Evolutionary conservation across 2,797 vertebrate genomes (phyloP), one percentile per base, ranked within the genome.

Genomic region (Melanotaenia trifasciata): DNA sequence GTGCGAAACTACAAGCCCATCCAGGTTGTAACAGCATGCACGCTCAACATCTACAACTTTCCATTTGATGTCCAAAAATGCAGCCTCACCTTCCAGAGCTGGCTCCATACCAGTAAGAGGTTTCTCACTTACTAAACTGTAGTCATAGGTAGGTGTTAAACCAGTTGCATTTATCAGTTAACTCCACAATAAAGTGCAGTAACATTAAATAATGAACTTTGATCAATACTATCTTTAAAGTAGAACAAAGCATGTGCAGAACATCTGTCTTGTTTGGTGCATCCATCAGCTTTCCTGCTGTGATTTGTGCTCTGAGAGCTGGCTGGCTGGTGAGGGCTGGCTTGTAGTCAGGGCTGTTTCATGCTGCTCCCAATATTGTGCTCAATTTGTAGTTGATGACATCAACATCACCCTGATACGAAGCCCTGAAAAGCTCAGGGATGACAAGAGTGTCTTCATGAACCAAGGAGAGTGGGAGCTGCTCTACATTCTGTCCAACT

Each of bases 401-500:
- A 96, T 99, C 93, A 99, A 99, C 94, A 95, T 99, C 89, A 96
- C 96, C 2, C 90, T 99, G 89, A 96, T 96, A 95, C 92, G 98
- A 72, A 95, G 90, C 75, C 95, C 96, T 0, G 96, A 99, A 74
- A 94, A 95, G 74, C 95, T 99, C 81, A 95, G 94, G 80, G 90
- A 94, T 0, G 97, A 99, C 90, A 95, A 94, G 77, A 96, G 90
- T 0, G 84, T 98, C 84, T 99, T 99, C 95, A 97, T 98, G 96
- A 99, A 98, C 93, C 96, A 98, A 82, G 97, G 98, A 1, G 98
- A 99, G 87, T 99, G 98, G 98, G 98, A 99, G 90, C 93, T 99
- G 53, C 95, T 99, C 51, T 95, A 95, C 0, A 90, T 99, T 3
- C 94, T 97, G 85, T 95, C 95, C 71, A 89, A 87, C 33, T 98